A percentile compares a stretch with the other conserved stretches of the same genome.
Evolutionary conservation across 2,888 invertebrate genomes (phyloP).

Genomic region (Ryuthela nishihirai): DNA sequence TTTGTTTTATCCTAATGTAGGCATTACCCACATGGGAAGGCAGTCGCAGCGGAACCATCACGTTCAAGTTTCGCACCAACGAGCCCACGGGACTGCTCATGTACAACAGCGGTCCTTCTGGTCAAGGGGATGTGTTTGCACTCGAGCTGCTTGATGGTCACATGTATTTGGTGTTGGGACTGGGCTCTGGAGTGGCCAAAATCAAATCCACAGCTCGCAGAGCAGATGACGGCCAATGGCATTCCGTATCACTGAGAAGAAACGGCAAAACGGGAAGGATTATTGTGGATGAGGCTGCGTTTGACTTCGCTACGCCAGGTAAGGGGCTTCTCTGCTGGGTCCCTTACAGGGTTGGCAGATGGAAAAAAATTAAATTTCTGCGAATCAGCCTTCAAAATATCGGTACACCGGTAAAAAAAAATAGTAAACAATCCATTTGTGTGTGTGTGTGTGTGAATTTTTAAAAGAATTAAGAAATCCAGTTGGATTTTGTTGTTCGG

Average conservation of each 20-base stretch:
- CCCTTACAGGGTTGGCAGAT: too few relatives aligned
- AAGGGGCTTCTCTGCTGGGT: too few relatives aligned
- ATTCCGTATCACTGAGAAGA: slow-evolving; percentile 78
- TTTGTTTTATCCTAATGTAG: too few relatives aligned
- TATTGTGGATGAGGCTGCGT: slow-evolving; percentile 77
- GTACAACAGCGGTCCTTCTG: slow-evolving; percentile 74
- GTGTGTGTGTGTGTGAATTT: too few relatives aligned
- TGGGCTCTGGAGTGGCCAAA: slow-evolving; percentile 85
- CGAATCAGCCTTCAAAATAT: too few relatives aligned
- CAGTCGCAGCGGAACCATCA: slow-evolving; percentile 77
- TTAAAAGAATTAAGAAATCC: too few relatives aligned
- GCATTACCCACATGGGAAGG: slow-evolving; percentile 88
- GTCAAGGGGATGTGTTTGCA: slow-evolving; percentile 81
- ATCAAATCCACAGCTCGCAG: slow-evolving; percentile 64
- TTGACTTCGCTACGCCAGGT: slow-evolving; percentile 83
- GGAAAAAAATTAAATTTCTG: too few relatives aligned
- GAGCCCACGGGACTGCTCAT: slow-evolving; percentile 91
- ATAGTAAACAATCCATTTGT: too few relatives aligned
- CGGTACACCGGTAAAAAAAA: too few relatives aligned
- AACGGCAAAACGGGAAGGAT: slow-evolving; percentile 78
- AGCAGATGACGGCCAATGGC: slow-evolving; percentile 90
- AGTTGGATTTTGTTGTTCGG: too few relatives aligned
- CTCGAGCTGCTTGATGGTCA: slow-evolving; percentile 91
- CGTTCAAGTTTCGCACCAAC: slow-evolving; percentile 92
- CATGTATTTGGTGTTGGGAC: slow-evolving; percentile 83